Conservation (phyloP, 2,113 vertebrate genomes). For the Strix uralensis region DNA sequence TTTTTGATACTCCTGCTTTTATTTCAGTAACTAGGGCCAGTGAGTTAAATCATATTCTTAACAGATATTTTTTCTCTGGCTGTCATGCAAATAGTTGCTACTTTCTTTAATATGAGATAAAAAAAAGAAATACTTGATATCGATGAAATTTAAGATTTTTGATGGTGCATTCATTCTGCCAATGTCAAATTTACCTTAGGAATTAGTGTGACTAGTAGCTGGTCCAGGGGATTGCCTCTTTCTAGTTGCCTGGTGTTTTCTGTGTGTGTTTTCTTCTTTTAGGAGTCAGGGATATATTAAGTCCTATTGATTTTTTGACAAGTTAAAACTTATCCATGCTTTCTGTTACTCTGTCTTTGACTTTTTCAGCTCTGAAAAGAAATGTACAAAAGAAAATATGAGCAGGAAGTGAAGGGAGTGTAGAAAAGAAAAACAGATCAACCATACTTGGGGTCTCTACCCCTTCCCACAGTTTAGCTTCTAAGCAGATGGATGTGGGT, state of each 20-base stretch:
- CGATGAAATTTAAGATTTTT: not conserved
- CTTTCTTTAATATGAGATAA: not conserved
- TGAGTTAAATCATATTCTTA: not conserved
- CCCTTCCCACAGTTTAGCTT: conserved; percentile 56
- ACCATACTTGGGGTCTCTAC: conserved; percentile 30
- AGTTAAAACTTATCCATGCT: conserved; percentile 15
- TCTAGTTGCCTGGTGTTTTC: not conserved
- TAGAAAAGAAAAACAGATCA: conserved; percentile 33
- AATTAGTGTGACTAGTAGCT: not conserved
- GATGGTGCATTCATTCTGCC: not conserved
- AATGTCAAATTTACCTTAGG: not conserved
- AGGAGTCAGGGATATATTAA: not conserved
- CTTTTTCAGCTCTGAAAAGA: conserved; percentile 19
- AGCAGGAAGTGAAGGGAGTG: conserved; percentile 22
- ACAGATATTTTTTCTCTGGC: not conserved
- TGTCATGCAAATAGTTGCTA: not conserved
- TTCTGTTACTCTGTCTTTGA: not conserved
- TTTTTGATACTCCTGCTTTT: not conserved
- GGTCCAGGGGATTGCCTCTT: not conserved
- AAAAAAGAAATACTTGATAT: not conserved
- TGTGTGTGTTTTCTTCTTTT: not conserved
- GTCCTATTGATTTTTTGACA: conserved; percentile 6
- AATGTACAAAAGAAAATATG: not conserved
- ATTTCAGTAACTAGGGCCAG: not conserved
- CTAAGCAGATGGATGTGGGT: conserved; percentile 63